A percentile compares a stretch with the other conserved stretches of the same genome.
These are phyloP conservation scores for Clostera curtula DNA, from an alignment of 2,888 invertebrate genomes.

Conservation along the genomic window DNA sequence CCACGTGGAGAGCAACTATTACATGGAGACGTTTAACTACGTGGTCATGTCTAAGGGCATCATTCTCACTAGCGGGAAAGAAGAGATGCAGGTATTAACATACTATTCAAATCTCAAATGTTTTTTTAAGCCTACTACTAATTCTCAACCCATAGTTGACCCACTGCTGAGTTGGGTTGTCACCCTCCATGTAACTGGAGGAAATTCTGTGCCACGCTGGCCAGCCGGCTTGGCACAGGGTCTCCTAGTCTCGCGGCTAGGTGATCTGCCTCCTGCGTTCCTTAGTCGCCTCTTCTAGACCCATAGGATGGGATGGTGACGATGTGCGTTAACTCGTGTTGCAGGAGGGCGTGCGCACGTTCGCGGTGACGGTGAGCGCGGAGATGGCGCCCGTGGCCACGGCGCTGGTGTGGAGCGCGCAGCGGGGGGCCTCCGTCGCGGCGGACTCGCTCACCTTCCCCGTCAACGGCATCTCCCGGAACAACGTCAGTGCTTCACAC, in stretches of 20 bases:
- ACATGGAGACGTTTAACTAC: constrained; percentile 91
- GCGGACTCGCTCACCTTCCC: constrained; percentile 97
- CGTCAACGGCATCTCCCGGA: constrained; percentile 94
- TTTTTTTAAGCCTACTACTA: no score
- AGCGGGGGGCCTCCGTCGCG: constrained; percentile 87
- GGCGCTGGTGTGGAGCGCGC: constrained; percentile 90
- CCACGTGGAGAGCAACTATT: constrained; percentile 94
- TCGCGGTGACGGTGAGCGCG: constrained; percentile 86
- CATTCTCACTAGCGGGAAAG: constrained; percentile 88
- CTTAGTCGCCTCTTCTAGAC: not conserved
- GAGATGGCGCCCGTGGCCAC: constrained; percentile 96
- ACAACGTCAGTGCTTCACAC: constrained; percentile 77
- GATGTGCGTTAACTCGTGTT: constrained; percentile 4
- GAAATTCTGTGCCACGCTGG: not conserved
- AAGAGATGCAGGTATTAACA: constrained; percentile 81
- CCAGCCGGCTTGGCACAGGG: no score
- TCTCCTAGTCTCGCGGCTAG: no score
- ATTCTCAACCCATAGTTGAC: not conserved
- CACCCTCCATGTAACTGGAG: not conserved
- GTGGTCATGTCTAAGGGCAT: constrained; percentile 95
- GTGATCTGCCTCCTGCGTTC: no score
- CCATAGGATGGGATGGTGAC: not conserved
- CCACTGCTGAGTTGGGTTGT: not conserved
- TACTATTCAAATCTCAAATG: constrained; percentile 4
- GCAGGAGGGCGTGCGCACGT: constrained; percentile 82